These are phyloP conservation scores for Galleria mellonella DNA, from an alignment of 1,140 invertebrate genomes.

Conservation along the genomic window DNA sequence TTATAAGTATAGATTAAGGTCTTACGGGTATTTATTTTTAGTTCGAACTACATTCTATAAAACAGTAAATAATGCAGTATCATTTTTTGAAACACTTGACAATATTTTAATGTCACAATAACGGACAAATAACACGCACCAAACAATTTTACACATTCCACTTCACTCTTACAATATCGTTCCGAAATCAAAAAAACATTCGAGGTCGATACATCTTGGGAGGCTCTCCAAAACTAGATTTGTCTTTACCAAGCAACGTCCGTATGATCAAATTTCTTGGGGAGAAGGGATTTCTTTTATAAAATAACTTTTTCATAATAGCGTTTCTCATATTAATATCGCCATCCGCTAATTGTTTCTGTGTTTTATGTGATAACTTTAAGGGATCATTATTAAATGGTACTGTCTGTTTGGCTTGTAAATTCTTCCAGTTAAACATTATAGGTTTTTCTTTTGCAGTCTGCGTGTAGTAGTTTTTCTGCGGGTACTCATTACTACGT, in stretches of 20 bases:
- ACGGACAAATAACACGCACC: not conserved
- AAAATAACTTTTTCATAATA: constrained; percentile 53
- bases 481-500: constrained; percentile 2
- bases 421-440: constrained; percentile 35
- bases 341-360: constrained; percentile 38
- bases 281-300: constrained; percentile 61
- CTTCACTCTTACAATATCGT: not conserved
- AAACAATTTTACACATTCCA: not conserved
- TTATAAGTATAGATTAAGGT: too few relatives aligned
- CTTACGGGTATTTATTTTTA: too few relatives aligned
- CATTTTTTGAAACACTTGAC: too few relatives aligned
- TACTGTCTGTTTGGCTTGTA: constrained; percentile 33
- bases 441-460: constrained; percentile 22
- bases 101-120: too few relatives aligned
- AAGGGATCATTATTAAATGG: constrained; percentile 14
- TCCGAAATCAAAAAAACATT: constrained; percentile 34
- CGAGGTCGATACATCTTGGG: constrained; percentile 31
- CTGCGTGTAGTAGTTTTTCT: constrained; percentile 16
- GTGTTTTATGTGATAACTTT: constrained; percentile 32
- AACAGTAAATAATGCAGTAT: too few relatives aligned
- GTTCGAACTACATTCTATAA: too few relatives aligned
- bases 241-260: constrained; percentile 52
- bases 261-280: constrained; percentile 43
- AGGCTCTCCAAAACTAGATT: constrained; percentile 39
- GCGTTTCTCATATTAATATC: constrained; percentile 45